Percentiles rank a stretch among this genome's conserved stretches.
Evolutionary conservation across 92 coral and sea anemone species (phyloP).

Genomic region (Porites cylindrica): DNA sequence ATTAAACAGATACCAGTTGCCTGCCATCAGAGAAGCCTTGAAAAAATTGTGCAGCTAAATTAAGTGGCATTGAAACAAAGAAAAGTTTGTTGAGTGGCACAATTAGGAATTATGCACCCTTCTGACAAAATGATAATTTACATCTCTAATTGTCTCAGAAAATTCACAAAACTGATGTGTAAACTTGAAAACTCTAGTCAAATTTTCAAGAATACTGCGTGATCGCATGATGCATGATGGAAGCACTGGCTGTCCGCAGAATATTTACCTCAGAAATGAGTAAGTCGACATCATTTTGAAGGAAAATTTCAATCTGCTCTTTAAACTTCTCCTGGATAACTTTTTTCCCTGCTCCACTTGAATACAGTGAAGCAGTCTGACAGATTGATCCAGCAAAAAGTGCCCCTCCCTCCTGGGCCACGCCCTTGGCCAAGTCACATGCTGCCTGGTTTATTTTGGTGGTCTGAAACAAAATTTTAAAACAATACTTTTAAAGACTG

Average conservation of each 20-base stretch:
- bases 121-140: too few relatives aligned
- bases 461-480: constrained; percentile 26
- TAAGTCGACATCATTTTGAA: constrained; percentile 66
- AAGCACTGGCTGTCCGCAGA: background rate
- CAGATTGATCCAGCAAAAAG: constrained; percentile 74
- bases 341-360: constrained; percentile 64
- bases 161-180: too few relatives aligned
- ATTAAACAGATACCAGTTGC: too few relatives aligned
- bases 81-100: too few relatives aligned
- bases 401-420: constrained; percentile 66
- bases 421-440: constrained; percentile 71
- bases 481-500: background rate
- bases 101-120: too few relatives aligned
- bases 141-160: too few relatives aligned
- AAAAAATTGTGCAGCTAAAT: too few relatives aligned
- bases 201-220: too few relatives aligned
- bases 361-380: constrained; percentile 50
- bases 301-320: constrained; percentile 68
- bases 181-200: too few relatives aligned
- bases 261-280: constrained; percentile 80
- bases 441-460: constrained; percentile 72
- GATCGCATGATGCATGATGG: too few relatives aligned
- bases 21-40: too few relatives aligned
- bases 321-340: constrained; percentile 63
- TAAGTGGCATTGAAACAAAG: too few relatives aligned